phyloP scores from a whole-genome alignment of 2,888 invertebrate genomes.

The Scaptomyza flava region DNA sequence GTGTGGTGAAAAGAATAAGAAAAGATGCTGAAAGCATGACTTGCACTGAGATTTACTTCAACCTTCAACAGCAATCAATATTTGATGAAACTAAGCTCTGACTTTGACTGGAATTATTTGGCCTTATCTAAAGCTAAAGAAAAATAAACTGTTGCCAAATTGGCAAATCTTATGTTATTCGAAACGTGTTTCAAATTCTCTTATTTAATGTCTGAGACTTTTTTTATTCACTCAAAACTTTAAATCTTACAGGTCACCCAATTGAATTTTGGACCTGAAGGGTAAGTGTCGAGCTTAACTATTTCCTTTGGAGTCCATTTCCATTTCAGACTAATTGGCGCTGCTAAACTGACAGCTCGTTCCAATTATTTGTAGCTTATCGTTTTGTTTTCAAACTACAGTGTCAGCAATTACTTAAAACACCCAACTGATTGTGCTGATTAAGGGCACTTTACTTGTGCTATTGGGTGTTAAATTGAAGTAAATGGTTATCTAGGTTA shows the following conservation, averaged over 20 bases:
- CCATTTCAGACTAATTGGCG: slow-evolving; percentile 3
- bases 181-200: too few relatives aligned
- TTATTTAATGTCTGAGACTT: background rate
- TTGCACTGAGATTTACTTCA: slow-evolving; percentile 15
- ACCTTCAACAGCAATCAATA: slow-evolving; percentile 18
- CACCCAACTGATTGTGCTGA: background rate
- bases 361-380: background rate
- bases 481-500: background rate
- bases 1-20: slow-evolving; percentile 7
- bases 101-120: background rate
- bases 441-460: background rate
- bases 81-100: slow-evolving; percentile 2
- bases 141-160: too few relatives aligned
- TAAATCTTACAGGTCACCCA: background rate
- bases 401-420: background rate
- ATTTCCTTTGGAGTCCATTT: background rate
- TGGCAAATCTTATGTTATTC: too few relatives aligned
- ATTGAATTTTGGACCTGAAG: background rate
- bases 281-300: background rate
- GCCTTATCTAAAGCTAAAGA: background rate
- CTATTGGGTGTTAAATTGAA: background rate
- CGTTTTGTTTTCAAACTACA: background rate
- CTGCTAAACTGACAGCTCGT: background rate
- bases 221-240: background rate
- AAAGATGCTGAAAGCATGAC: background rate